Evolutionary conservation across 2,888 invertebrate species (phyloP).

Genomic region (Gymnoscelis rufifasciata): DNA sequence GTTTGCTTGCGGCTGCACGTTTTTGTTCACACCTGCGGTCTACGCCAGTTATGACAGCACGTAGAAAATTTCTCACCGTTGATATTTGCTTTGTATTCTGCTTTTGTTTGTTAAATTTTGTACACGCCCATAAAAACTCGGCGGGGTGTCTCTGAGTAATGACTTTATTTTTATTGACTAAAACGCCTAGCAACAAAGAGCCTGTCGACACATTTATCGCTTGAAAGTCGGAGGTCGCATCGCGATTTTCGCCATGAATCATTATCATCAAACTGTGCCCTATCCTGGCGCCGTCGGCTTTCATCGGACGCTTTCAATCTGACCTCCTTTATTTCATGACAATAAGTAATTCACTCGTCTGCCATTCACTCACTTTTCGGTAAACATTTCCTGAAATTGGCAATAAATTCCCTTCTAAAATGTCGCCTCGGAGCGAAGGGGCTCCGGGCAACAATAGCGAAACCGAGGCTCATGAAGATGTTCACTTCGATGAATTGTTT

Average conservation of each 20-base stretch:
- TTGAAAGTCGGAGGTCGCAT: constrained; percentile 55
- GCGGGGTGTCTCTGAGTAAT: constrained; percentile 34
- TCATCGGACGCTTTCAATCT: constrained; percentile 75
- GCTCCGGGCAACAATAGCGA: constrained; percentile 58
- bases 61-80: constrained; percentile 31
- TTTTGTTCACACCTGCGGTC: constrained; percentile 65
- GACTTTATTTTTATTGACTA: constrained; percentile 41
- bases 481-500: constrained; percentile 75
- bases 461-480: constrained; percentile 69
- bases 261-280: constrained; percentile 70
- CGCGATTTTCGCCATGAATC: constrained; percentile 70
- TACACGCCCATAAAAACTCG: constrained; percentile 30
- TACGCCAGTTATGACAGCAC: constrained; percentile 47
- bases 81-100: constrained; percentile 23
- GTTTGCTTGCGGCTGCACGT: constrained; percentile 53
- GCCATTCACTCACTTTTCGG: constrained; percentile 71
- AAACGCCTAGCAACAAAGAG: constrained; percentile 38
- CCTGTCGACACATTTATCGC: constrained; percentile 62
- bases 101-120: constrained; percentile 30
- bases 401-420: constrained; percentile 74
- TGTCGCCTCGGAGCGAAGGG: constrained; percentile 51
- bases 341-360: constrained; percentile 75
- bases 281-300: constrained; percentile 58
- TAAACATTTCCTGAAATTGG: constrained; percentile 74
- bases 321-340: constrained; percentile 74